Base-by-base conservation (phyloP, 2,113 vertebrate species). In the Osmerus eperlanus region DNA sequence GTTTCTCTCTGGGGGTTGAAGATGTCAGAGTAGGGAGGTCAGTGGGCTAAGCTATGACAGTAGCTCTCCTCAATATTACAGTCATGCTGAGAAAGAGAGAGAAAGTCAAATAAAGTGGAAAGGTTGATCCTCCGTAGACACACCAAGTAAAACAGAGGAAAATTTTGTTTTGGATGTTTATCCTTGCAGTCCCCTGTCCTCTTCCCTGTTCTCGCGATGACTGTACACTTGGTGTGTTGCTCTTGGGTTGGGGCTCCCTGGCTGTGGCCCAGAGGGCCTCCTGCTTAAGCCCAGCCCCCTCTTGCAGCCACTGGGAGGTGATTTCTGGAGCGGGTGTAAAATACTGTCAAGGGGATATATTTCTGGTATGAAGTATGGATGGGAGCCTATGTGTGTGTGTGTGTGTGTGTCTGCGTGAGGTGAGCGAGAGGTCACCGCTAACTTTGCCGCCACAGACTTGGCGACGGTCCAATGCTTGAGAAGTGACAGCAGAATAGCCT, bases 361-460 rank as follows among this genome's bases (percentile, higher is more conserved):
- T 87, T 86, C 86, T 85, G 82, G 81, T 80, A 81, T 90, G 88
- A 90, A 89, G 87, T 89, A 88, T 91, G 84, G 86, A 90, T 84
- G 83, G 11, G 67, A 70, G 85, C 72, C 65, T 74, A 72, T 74
- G 81, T 19, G 41, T 67, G 68, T n/a, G 41, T 12, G 53, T 73
- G 11, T 19, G 70, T 23, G 73, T 14, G 77, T 71, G 62, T 75
- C 67, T 23, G 19, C 11, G 25, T 54, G 74, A 89, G 90, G 89
- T 91, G 81, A 91, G 76, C 67, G 56, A 70, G 83, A 90, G 90
- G 90, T 91, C 90, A 90, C 55, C 5, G 60, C 81, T 87, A 81
- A 81, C 80, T 84, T 86, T 79, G 75, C 85, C 52, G 67, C 87
- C 80, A 84, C 85, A 89, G 82, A 86, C 84, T 85, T 90, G 91